Base-by-base conservation (phyloP, 2,888 invertebrate species). In the Suillia variegata region DNA sequence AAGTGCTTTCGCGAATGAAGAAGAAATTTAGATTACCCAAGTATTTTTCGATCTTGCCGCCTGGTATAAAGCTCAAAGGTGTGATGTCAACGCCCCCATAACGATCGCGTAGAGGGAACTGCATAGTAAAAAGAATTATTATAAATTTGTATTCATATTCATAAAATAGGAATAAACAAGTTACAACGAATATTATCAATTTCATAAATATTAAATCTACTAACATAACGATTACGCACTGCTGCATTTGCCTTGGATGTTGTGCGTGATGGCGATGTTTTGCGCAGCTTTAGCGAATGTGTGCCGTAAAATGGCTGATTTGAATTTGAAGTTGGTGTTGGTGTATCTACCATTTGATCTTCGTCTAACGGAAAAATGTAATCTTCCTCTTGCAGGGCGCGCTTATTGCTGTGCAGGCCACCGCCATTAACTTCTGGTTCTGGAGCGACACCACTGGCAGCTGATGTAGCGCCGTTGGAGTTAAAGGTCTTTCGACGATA, bases 1-100 rank as follows among this genome's bases (percentile, higher is more conserved):
- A 92, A 1, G 94, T 96, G 62, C 93, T 95, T 82, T 98, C 98
- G 21, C 98, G 85, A 64, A 98, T 97, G 78, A 98, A 96, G 83
- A 97, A 93, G 81, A 97, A 93, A 76, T 97, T 92, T 64, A 96
- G 83, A 78, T 95, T 92, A 65, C 98, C 96, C 73, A 97, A 84
- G 76, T 96, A 92, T 66, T 91, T 87, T 68, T 91, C 89, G 61
- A 91, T 89, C 70, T 85, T 87, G 45, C 87, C 91, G 54, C 93
- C 93, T 15, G 92, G 90, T 63, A 94, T 85, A 73, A 88, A 89
- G 54, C 91, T 88, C 42, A 94, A 82, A 0, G 95, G 92, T 0
- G 94, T 93, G 67, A 97, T 88, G 75, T 93, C 87, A 62, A 92
- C 87, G 71, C 94, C 87, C n/a, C n/a, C n/a, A 83, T 76, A 79